Evolutionary conservation across 2,797 vertebrate species (phyloP), one percentile per base, ranked within the genome.

Genomic region (Bufotes viridis): DNA sequence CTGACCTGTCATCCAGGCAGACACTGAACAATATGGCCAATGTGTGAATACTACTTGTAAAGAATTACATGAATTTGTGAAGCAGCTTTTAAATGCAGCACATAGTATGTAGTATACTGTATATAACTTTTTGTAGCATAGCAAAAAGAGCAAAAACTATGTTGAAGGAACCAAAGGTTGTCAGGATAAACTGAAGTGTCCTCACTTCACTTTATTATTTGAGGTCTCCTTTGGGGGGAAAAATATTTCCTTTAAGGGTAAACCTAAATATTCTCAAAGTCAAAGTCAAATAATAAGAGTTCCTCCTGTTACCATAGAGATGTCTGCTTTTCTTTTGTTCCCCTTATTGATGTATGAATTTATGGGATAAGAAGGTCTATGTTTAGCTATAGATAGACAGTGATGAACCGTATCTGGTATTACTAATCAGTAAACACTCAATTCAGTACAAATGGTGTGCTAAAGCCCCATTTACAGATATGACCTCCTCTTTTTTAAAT

Each of bases 231-330:
- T 75, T 84, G 70, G 76, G 76, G 65, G 10, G 10, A 58, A 42
- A 9, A 22, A 60, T 75, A 75, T 76, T 60, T 6, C 55, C 55
- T 11, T 14, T 34, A 74, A 18, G 15, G 74, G 69, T 49, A 84
- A 61, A 84, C 22, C 70, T 76, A 34, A 84, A 76, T 84, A 75
- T 61, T 34, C 70, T n/a, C n/a, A n/a, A n/a, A n/a, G n/a, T 84
- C 70, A 84, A 84, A 84, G 55, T 4, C 70, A 76, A 75, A 72
- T 57, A 84, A 61, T n/a, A 24, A 22, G 3, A 58, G 20, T 22
- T 84, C 57, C 70, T 84, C 29, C 69, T 75, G 82, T 34, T 75
- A 34, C 12, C 51, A 20, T 84, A 3, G 29, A 42, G 18, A 75
- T 61, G 55, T 26, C 51, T 75, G 18, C 55, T 2, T 20, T 12